Evolutionary conservation across 2,797 vertebrate species (phyloP).

Genomic region (Myiotriccus ornatus): DNA sequence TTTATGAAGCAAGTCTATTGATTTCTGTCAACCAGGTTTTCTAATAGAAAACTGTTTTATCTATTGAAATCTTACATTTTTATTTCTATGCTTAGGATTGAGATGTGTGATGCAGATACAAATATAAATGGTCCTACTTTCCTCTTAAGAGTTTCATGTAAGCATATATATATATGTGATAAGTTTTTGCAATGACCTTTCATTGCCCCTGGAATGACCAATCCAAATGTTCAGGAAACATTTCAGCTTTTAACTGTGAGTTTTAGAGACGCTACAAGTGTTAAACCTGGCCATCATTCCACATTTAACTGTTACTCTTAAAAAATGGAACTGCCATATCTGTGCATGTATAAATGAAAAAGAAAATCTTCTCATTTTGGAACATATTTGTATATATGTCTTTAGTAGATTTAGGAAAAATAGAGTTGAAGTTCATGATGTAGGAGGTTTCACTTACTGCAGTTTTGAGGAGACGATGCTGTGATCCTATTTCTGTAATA

Average conservation of each 20-base stretch:
- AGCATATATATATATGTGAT: not conserved
- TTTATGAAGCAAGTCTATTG: not conserved
- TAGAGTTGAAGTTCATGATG: not conserved
- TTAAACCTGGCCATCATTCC: not conserved
- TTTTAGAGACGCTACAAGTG: not conserved
- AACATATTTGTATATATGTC: not conserved
- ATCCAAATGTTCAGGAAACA: not conserved
- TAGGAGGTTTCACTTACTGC: not conserved
- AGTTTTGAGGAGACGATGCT: not conserved
- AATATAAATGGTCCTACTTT: not conserved
- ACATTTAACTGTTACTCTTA: not conserved
- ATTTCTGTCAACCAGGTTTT: not conserved
- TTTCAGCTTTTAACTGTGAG: not conserved
- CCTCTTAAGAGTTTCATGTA: not conserved
- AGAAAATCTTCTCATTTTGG: not conserved
- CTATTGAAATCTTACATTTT: not conserved
- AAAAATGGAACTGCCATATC: not conserved
- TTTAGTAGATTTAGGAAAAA: not conserved
- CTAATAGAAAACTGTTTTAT: not conserved
- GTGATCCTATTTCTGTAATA: not conserved
- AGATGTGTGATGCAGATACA: not conserved
- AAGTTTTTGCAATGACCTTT: not conserved
- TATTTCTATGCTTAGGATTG: not conserved
- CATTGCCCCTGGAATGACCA: not conserved
- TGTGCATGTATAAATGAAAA: not conserved